phyloP scores from a whole-genome alignment of 2,888 invertebrate species.

The Micoletzkya japonica region DNA sequence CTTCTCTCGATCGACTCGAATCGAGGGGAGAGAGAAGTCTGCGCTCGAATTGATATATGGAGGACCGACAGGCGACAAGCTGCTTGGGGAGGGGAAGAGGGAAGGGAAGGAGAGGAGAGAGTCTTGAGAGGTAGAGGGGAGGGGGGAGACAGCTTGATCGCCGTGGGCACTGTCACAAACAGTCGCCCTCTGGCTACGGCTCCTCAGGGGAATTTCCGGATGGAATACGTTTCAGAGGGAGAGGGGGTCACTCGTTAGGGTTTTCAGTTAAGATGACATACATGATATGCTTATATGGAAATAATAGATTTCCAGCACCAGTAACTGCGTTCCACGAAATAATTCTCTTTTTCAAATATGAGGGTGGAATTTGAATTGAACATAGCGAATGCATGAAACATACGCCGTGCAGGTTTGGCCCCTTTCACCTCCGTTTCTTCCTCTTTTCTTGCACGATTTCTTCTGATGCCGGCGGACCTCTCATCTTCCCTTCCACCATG shows the following conservation, averaged over 20 bases:
- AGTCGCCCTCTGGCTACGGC: neutral
- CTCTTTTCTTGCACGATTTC: neutral
- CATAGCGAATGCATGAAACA: neutral
- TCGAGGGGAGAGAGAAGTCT: neutral
- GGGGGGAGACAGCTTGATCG: neutral
- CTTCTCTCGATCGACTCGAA: neutral
- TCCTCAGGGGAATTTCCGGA: neutral
- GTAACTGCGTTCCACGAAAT: too few relatives aligned
- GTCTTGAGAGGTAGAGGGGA: conserved; percentile 9
- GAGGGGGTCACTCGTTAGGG: too few relatives aligned
- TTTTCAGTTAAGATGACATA: too few relatives aligned
- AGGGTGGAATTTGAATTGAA: neutral
- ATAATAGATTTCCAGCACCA: too few relatives aligned
- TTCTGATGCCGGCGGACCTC: neutral
- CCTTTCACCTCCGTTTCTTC: too few relatives aligned
- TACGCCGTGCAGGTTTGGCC: too few relatives aligned
- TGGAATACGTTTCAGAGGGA: too few relatives aligned
- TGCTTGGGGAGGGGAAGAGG: too few relatives aligned
- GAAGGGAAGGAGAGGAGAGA: conserved; percentile 1
- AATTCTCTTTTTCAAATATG: neutral
- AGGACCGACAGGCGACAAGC: conserved; percentile 14
- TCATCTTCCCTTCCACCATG: too few relatives aligned
- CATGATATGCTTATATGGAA: too few relatives aligned
- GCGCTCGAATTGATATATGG: conserved; percentile 24
- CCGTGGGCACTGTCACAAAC: neutral